Evolutionary conservation across 2,113 vertebrate genomes (phyloP).

Genomic region (Ornithorhynchus anatinus): DNA sequence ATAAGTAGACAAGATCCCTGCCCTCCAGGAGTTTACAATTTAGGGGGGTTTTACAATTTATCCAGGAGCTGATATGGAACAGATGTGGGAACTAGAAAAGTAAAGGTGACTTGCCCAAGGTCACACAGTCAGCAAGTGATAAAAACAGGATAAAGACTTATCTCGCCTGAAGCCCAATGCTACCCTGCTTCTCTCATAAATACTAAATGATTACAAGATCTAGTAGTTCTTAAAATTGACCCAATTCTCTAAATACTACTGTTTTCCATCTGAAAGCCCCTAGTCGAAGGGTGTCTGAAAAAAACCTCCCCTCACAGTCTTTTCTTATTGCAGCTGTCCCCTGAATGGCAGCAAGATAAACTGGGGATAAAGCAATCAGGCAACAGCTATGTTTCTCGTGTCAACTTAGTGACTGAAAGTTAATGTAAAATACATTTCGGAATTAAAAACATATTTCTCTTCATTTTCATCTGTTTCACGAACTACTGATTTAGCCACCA

Average conservation of each 20-base stretch:
- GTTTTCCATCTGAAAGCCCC: neutral
- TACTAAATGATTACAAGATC: no score
- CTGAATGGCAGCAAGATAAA: neutral
- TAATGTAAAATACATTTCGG: neutral
- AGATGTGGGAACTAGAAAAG: neutral
- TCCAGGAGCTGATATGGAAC: no score
- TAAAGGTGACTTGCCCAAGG: neutral
- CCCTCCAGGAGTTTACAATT: no score
- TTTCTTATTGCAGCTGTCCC: neutral
- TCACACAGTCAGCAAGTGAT: neutral
- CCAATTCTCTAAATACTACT: no score
- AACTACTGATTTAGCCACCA: neutral
- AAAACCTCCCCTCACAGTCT: neutral
- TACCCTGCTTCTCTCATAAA: no score
- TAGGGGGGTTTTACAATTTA: no score
- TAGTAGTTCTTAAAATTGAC: no score
- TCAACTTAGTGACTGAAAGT: neutral
- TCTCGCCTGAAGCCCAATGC: no score
- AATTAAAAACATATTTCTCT: neutral
- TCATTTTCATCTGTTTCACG: neutral
- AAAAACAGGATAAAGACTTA: neutral
- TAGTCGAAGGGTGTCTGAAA: neutral
- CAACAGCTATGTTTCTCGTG: neutral
- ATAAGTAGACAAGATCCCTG: no score
- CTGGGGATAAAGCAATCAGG: neutral